These are phyloP conservation scores for Agrypnia vestita DNA, from an alignment of 1,140 invertebrate species.

Conservation along the genomic window DNA sequence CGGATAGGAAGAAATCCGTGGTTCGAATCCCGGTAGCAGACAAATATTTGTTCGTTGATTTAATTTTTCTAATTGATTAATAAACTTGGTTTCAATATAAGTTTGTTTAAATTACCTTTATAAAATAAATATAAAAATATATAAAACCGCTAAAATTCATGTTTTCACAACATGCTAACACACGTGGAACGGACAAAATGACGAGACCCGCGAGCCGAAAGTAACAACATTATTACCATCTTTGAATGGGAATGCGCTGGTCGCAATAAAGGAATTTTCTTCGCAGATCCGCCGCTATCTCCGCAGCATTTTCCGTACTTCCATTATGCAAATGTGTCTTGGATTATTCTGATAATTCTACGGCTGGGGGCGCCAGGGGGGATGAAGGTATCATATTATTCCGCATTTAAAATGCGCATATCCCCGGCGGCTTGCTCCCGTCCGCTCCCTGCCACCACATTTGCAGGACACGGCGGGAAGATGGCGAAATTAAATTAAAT, in stretches of 20 bases:
- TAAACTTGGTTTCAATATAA: too few species aligned
- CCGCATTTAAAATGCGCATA: slow-evolving; percentile 54
- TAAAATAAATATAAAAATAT: not conserved
- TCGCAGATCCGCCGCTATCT: not conserved
- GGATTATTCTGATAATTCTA: slow-evolving; percentile 54
- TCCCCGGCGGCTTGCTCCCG: slow-evolving; percentile 2
- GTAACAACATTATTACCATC: not conserved
- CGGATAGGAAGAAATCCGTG: too few species aligned
- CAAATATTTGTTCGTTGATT: too few species aligned
- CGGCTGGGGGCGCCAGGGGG: slow-evolving; percentile 1
- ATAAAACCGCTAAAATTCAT: too few species aligned
- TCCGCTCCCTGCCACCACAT: not conserved
- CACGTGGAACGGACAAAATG: not conserved
- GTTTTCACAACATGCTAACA: not conserved
- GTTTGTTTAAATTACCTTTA: not conserved
- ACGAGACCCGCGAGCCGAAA: not conserved
- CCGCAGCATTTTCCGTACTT: slow-evolving; percentile 50
- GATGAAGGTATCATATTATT: slow-evolving; percentile 48
- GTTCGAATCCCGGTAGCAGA: too few species aligned
- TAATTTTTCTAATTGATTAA: too few species aligned
- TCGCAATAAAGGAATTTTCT: not conserved
- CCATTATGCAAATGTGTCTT: slow-evolving; percentile 54
- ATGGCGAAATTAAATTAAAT: slow-evolving; percentile 9
- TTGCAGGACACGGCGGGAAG: not conserved
- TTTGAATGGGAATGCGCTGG: not conserved